A percentile compares a stretch with the other conserved stretches of the same genome.
Evolutionary conservation across 2,797 vertebrate species (phyloP).

Genomic region (Pantherophis vulpinus): DNA sequence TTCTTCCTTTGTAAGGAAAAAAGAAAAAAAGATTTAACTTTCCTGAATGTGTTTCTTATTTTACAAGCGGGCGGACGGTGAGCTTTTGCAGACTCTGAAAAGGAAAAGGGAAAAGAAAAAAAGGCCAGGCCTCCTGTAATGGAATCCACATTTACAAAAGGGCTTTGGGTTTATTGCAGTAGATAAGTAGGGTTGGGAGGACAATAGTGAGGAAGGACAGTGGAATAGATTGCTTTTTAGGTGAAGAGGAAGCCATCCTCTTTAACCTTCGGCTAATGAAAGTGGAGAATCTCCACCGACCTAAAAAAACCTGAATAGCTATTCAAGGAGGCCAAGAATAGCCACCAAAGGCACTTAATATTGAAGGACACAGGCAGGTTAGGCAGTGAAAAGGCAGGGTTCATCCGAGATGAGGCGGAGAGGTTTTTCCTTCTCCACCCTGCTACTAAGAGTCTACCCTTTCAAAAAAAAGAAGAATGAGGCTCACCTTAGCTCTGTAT

Average conservation of each 20-base stretch:
- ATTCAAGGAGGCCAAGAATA: constrained; percentile 3
- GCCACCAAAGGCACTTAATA: background rate
- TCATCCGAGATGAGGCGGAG: background rate
- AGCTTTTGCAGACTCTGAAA: background rate
- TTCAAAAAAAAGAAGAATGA: background rate
- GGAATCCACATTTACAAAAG: background rate
- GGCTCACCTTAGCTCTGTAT: background rate
- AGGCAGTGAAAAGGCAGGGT: too few species aligned
- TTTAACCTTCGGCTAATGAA: constrained; percentile 7
- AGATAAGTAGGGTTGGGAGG: background rate
- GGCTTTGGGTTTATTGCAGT: rapidly evolving
- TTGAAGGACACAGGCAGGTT: background rate
- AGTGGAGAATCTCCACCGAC: background rate
- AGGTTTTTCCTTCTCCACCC: background rate
- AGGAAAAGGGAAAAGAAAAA: background rate
- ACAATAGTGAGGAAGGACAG: background rate
- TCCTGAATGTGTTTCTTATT: background rate
- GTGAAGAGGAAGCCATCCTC: constrained; percentile 8
- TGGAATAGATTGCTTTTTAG: constrained; percentile 17
- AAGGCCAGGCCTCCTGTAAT: background rate
- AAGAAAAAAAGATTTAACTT: background rate
- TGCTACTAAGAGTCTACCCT: background rate
- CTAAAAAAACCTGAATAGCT: background rate
- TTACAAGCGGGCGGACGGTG: background rate
- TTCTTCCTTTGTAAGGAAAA: rapidly evolving